These are phyloP conservation scores for Setophaga coronata DNA, from an alignment of 2,113 vertebrate genomes.

Conservation along the genomic window DNA sequence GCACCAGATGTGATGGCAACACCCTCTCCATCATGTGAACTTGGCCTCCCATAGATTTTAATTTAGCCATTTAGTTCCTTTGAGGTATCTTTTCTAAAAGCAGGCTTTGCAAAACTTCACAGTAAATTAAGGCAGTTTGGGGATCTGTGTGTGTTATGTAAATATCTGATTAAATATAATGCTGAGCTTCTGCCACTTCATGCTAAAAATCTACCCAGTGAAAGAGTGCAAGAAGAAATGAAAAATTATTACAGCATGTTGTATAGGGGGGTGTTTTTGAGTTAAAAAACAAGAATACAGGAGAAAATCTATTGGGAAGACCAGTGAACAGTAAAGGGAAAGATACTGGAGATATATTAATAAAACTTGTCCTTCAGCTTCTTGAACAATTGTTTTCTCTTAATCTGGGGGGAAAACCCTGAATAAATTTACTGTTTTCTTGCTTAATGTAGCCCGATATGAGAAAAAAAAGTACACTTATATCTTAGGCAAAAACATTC, in stretches of 20 bases:
- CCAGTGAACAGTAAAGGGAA: not conserved
- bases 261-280: accelerated
- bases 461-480: not conserved
- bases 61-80: not conserved
- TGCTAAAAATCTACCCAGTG: not conserved
- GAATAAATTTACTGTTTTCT: not conserved
- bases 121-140: not conserved
- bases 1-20: not conserved
- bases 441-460: not conserved
- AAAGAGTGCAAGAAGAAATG: not conserved
- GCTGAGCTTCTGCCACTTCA: not conserved
- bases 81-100: not conserved
- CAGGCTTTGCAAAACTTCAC: not conserved
- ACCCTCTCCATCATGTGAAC: not conserved
- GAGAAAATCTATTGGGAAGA: not conserved
- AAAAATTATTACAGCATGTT: not conserved
- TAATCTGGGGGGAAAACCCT: not conserved
- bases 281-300: not conserved
- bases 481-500: not conserved
- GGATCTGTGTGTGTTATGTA: not conserved
- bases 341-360: not conserved
- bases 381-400: not conserved
- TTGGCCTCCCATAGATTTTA: not conserved
- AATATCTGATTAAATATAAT: not conserved
- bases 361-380: not conserved